These are phyloP conservation scores for Ispidina picta DNA, from an alignment of 2,797 vertebrate species.

Conservation along the genomic window DNA sequence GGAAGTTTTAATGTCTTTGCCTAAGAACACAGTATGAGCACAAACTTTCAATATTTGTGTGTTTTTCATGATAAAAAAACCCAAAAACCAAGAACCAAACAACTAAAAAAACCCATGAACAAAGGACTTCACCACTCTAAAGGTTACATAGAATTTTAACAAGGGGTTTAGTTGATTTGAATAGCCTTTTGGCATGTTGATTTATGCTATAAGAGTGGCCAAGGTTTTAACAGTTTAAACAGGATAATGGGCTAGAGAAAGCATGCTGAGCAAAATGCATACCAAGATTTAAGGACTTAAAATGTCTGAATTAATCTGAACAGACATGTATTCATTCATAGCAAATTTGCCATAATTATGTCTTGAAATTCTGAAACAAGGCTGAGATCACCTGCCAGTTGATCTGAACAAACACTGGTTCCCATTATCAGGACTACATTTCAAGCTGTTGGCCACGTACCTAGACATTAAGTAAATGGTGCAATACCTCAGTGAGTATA, in stretches of 20 bases:
- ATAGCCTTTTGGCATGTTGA: conserved; percentile 58
- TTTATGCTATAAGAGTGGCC: conserved; percentile 55
- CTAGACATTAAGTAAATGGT: conserved; percentile 33
- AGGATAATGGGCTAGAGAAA: conserved; percentile 46
- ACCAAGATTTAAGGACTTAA: conserved; percentile 52
- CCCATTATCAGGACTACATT: conserved; percentile 16
- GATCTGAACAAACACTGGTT: conserved; percentile 19
- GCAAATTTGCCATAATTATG: conserved; percentile 53
- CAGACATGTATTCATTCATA: conserved; percentile 52
- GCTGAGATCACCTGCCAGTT: conserved; percentile 32
- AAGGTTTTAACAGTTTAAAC: conserved; percentile 62
- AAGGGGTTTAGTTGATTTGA: conserved; percentile 48
- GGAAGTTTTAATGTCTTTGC: background rate
- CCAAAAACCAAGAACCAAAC: too few relatives aligned
- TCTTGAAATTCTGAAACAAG: conserved; percentile 37
- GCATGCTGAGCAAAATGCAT: conserved; percentile 52
- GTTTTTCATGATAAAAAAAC: conserved; percentile 28
- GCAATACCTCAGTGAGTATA: background rate
- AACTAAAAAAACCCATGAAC: background rate
- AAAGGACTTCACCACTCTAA: conserved; percentile 30
- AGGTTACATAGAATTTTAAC: conserved; percentile 48
- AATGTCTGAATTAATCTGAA: conserved; percentile 63
- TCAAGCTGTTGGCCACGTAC: conserved; percentile 43
- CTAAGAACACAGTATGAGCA: background rate
- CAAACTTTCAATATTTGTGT: conserved; percentile 22